Evolutionary conservation across 2,888 invertebrate species (phyloP).

Genomic region (Parnassius orleans): DNA sequence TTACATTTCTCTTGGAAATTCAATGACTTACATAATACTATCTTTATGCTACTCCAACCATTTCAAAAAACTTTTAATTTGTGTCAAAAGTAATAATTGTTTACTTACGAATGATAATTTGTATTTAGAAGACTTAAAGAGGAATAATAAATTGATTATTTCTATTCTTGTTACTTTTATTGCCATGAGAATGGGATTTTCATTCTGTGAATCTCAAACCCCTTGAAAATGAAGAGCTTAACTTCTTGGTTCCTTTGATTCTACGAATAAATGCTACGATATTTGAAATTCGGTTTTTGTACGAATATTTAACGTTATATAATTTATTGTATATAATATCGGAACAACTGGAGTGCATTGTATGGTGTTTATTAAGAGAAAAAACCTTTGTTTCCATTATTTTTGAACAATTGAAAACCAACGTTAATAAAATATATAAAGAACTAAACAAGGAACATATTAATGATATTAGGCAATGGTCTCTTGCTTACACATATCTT

Average conservation of each 20-base stretch:
- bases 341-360: slow-evolving; percentile 14
- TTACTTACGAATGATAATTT: slow-evolving; percentile 1
- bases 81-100: slow-evolving; percentile 1
- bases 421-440: background rate
- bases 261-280: background rate
- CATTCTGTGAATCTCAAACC: background rate
- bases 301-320: slow-evolving; percentile 6
- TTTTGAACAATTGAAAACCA: background rate
- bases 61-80: slow-evolving; percentile 6
- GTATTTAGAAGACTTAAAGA: slow-evolving; percentile 7
- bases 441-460: background rate
- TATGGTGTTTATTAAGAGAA: slow-evolving; percentile 1
- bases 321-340: slow-evolving; percentile 9
- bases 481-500: slow-evolving; percentile 3
- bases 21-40: background rate
- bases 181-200: background rate
- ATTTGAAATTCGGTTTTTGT: slow-evolving; percentile 4
- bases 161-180: background rate
- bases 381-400: background rate
- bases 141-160: background rate
- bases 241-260: background rate
- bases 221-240: background rate
- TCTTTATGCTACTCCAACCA: background rate
- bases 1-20: slow-evolving; percentile 1
- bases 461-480: slow-evolving; percentile 12